Percentiles rank a stretch among this genome's conserved stretches.
Conservation (phyloP, 2,888 invertebrate genomes). For the Mesorhabditis sp. region DNA sequence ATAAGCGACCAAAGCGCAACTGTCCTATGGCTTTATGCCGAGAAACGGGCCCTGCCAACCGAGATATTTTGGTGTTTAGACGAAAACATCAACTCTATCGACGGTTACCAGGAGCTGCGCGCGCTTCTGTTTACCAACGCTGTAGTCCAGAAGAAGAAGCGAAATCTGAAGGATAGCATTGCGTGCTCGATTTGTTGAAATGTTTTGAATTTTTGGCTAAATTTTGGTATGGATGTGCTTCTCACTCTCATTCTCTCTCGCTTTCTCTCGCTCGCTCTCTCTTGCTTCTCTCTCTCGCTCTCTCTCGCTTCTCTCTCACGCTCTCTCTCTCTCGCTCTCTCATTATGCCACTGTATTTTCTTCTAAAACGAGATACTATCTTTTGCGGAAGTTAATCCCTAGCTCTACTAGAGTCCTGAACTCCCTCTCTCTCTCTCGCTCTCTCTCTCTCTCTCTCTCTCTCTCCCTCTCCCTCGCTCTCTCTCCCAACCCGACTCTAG, state of each 20-base stretch:
- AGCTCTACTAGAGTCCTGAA: too few relatives aligned
- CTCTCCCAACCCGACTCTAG: too few relatives aligned
- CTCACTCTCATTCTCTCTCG: neutral
- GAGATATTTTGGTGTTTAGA: constrained; percentile 29
- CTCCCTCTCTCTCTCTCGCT: too few relatives aligned
- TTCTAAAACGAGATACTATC: too few relatives aligned
- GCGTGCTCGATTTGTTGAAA: constrained; percentile 25
- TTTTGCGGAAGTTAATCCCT: too few relatives aligned
- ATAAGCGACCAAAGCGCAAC: neutral
- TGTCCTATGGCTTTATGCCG: neutral
- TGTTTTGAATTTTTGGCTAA: neutral
- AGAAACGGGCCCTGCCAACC: neutral
- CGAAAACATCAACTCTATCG: constrained; percentile 48
- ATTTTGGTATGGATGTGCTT: neutral
- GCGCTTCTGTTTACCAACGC: constrained; percentile 31
- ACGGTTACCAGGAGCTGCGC: constrained; percentile 47
- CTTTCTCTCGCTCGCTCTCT: neutral
- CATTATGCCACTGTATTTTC: neutral
- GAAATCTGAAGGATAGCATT: constrained; percentile 24
- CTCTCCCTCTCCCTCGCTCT: too few relatives aligned
- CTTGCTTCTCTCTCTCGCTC: neutral
- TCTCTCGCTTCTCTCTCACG: neutral
- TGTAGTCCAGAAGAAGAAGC: constrained; percentile 14
- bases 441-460: too few relatives aligned
- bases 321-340: neutral